Evolutionary conservation across 1,140 invertebrate species (phyloP).

Genomic region (Centruroides sculpturatus): DNA sequence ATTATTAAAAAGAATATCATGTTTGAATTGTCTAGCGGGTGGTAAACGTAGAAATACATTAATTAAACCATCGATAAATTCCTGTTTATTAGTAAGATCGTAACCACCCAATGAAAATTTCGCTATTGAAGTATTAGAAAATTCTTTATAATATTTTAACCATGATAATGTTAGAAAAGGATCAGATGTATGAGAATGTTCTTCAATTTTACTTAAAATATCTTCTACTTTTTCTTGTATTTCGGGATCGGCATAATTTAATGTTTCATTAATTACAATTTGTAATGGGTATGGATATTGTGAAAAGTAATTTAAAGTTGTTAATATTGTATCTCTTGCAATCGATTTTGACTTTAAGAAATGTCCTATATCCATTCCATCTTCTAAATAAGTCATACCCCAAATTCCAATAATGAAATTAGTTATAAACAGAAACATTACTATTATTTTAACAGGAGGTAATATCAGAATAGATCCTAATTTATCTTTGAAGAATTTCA

Average conservation of each 20-base stretch:
- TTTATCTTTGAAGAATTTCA: constrained; percentile 74
- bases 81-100: constrained; percentile 52
- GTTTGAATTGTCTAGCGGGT: constrained; percentile 43
- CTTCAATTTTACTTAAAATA: constrained; percentile 62
- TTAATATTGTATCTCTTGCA: constrained; percentile 71
- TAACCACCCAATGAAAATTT: constrained; percentile 42
- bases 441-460: constrained; percentile 52
- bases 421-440: constrained; percentile 57
- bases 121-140: constrained; percentile 53
- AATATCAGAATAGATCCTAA: constrained; percentile 59
- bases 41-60: constrained; percentile 31
- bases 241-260: constrained; percentile 66
- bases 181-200: constrained; percentile 51
- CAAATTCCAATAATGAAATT: constrained; percentile 74
- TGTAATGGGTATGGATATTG: constrained; percentile 80
- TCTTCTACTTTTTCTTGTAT: constrained; percentile 63
- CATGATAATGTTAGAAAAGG: constrained; percentile 74
- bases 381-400: constrained; percentile 70
- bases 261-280: constrained; percentile 63
- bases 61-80: constrained; percentile 59
- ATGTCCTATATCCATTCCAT: constrained; percentile 71
- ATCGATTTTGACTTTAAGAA: constrained; percentile 74
- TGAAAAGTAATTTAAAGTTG: constrained; percentile 72
- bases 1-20: constrained; percentile 72
- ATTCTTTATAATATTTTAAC: constrained; percentile 66